These are phyloP conservation scores for Drosophila paranaensis DNA, from an alignment of 2,888 invertebrate genomes.

Conservation along the genomic window DNA sequence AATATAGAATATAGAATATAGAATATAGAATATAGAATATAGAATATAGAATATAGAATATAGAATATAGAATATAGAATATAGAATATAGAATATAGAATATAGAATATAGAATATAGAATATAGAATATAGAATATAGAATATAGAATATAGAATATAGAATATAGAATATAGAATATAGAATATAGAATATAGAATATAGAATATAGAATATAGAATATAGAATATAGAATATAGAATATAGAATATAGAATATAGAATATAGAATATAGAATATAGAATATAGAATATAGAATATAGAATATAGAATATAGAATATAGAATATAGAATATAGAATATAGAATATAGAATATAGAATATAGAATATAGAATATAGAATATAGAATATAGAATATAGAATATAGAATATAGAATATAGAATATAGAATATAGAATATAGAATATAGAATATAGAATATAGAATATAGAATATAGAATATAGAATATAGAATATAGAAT, in stretches of 20 bases:
- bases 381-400: constrained; percentile 5
- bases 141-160: neutral
- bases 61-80: neutral
- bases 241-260: constrained; percentile 5
- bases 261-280: constrained; percentile 5
- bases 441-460: constrained; percentile 4
- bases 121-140: constrained; percentile 2
- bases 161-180: constrained; percentile 3
- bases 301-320: constrained; percentile 5
- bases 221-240: constrained; percentile 7
- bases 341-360: constrained; percentile 6
- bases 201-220: constrained; percentile 2
- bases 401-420: constrained; percentile 3
- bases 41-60: constrained; percentile 2
- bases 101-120: constrained; percentile 3
- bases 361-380: constrained; percentile 6
- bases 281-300: constrained; percentile 7
- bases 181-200: constrained; percentile 1
- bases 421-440: constrained; percentile 5
- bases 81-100: constrained; percentile 2
- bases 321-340: constrained; percentile 7
- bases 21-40: constrained; percentile 2
- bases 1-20: constrained; percentile 2
- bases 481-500: constrained; percentile 1
- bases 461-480: constrained; percentile 4